These are phyloP conservation scores for Hydropsyche tenuis DNA, from an alignment of 1,140 invertebrate species.

Conservation along the genomic window DNA sequence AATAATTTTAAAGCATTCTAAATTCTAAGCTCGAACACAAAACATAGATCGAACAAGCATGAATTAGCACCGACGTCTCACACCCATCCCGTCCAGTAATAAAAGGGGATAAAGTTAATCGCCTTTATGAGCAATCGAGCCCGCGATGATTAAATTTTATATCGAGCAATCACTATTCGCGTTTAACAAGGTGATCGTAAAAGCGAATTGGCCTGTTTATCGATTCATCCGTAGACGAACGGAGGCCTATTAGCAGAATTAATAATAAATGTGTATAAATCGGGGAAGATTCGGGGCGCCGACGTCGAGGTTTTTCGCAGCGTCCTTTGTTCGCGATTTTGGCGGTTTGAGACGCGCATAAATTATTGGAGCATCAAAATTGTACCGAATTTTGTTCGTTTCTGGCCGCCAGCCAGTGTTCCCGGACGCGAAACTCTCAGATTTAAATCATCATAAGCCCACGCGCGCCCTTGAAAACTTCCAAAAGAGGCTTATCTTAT, in stretches of 20 bases:
- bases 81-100: neutral
- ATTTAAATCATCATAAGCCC: conserved; percentile 36
- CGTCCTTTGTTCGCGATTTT: conserved; percentile 21
- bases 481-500: conserved; percentile 36
- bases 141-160: conserved; percentile 25
- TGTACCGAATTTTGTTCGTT: conserved; percentile 28
- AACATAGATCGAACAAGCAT: too few relatives aligned
- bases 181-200: conserved; percentile 27
- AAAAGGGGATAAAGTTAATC: conserved; percentile 24
- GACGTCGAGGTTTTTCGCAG: neutral
- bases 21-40: too few relatives aligned
- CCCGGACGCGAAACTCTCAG: conserved; percentile 9
- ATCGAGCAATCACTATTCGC: conserved; percentile 26
- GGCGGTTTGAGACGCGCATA: conserved; percentile 21
- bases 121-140: conserved; percentile 23
- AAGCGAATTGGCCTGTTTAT: conserved; percentile 27
- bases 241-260: conserved; percentile 11
- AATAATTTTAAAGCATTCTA: too few relatives aligned
- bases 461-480: conserved; percentile 32
- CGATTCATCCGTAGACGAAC: neutral
- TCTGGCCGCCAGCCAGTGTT: conserved; percentile 29
- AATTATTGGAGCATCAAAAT: conserved; percentile 37
- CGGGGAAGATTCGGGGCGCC: conserved; percentile 10
- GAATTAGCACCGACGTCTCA: too few relatives aligned
- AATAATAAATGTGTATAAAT: neutral